Evolutionary conservation across 1,140 invertebrate species (phyloP), one percentile per base, ranked within the genome.

Genomic region (Monochamus saltuarius): DNA sequence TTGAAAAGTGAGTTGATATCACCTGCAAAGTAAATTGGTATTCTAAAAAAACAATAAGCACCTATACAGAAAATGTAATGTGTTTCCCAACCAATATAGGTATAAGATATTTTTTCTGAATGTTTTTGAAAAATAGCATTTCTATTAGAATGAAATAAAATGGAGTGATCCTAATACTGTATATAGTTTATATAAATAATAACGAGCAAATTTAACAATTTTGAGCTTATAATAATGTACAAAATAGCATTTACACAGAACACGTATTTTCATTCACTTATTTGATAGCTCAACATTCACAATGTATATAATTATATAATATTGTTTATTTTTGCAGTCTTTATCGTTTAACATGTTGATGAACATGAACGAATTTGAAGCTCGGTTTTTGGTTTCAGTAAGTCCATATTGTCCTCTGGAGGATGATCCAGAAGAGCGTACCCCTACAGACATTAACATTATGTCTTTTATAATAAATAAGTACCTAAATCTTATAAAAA

Each of bases 301-400:
- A 29, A 29, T 29, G 22, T 29, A 29, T 29, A 6, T 29, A 29
- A 3, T 3, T 29, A 29, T 29, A 29, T 29, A 29, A 29, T 29
- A 29, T 29, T 29, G 22, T 29, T 29, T 29, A 29, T 29, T 3
- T 6, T 29, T 29, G 22, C 22, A 29, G 22, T 29, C 22, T 29
- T 29, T 29, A 29, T 29, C 22, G 22, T 29, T 10, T 38, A 60
- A 52, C 61, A 62, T 54, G 66, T 68, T 39, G 69, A 56, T 13
- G 68, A 68, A 59, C 69, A 71, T 22, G 58, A 57, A 34, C 64
- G 63, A 17, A 62, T 56, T 51, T 63, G 65, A 40, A 63, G 51
- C 17, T 71, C 69, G 10, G 51, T 51, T 59, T 68, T 68, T 1
- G 66, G 59, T 57, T 70, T 68, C 7, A 66, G 53, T 34, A 61